phyloP scores from a whole-genome alignment of 2,888 invertebrate genomes.

The Elysia crispata region DNA sequence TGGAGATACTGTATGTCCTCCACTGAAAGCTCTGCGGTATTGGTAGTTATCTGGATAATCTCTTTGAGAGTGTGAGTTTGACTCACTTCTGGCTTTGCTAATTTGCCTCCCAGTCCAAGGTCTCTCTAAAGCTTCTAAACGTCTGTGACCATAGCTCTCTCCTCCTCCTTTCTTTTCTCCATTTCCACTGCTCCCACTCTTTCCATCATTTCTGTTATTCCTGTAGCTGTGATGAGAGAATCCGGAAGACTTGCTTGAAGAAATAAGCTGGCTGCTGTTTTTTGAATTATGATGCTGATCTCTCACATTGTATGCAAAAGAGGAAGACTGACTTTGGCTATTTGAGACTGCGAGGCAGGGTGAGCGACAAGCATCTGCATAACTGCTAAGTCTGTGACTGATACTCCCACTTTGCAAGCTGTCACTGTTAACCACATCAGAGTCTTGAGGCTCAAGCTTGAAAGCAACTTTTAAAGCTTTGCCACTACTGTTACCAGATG shows the following conservation, averaged over 20 bases:
- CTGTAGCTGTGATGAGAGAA: too few relatives aligned
- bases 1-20: slow-evolving; percentile 21
- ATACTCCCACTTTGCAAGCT: slow-evolving; percentile 68
- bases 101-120: not conserved
- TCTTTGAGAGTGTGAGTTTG: not conserved
- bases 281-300: not conserved
- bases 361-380: slow-evolving; percentile 64
- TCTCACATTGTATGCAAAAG: not conserved
- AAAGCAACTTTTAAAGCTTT: slow-evolving; percentile 58
- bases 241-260: too few relatives aligned
- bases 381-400: slow-evolving; percentile 50
- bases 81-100: slow-evolving; percentile 23
- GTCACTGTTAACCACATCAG: slow-evolving; percentile 48
- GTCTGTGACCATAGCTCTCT: not conserved
- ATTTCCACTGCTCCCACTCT: not conserved
- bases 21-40: slow-evolving; percentile 46
- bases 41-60: slow-evolving; percentile 13
- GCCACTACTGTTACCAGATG: not conserved
- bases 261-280: too few relatives aligned
- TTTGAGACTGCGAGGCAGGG: not conserved
- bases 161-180: not conserved
- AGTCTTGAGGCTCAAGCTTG: slow-evolving; percentile 56
- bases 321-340: not conserved
- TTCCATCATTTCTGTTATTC: not conserved
- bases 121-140: not conserved